Evolutionary conservation across 2,888 invertebrate species (phyloP).

Genomic region (Amorpha juglandis): DNA sequence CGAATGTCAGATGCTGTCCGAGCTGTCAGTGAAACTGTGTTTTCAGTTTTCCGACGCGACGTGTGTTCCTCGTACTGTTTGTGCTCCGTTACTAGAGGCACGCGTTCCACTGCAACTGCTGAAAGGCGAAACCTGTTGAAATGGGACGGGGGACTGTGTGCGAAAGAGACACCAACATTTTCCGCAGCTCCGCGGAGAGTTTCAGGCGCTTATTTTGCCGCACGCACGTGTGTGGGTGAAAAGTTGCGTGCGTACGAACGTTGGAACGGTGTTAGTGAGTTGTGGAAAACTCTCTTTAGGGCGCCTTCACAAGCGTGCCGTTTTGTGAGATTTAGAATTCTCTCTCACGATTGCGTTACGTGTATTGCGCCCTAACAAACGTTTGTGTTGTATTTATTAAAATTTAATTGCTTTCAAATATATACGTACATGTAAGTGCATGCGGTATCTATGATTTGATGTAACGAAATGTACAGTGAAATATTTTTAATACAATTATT

Average conservation of each 20-base stretch:
- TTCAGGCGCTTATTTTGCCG: constrained; percentile 79
- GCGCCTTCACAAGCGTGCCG: constrained; percentile 71
- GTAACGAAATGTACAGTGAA: neutral
- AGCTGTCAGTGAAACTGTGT: constrained; percentile 80
- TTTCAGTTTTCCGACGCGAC: constrained; percentile 74
- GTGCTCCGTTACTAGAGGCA: constrained; percentile 81
- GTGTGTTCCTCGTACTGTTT: constrained; percentile 79
- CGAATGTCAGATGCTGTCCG: constrained; percentile 75
- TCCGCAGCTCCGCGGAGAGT: constrained; percentile 53
- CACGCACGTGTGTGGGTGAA: constrained; percentile 75
- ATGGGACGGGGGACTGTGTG: constrained; percentile 73
- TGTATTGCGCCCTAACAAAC: constrained; percentile 14
- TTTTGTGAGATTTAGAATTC: constrained; percentile 65
- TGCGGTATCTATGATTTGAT: neutral
- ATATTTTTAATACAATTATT: neutral
- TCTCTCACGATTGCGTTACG: constrained; percentile 32
- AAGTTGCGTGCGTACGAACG: constrained; percentile 74
- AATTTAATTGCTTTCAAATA: neutral
- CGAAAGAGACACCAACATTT: constrained; percentile 58
- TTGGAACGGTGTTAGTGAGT: constrained; percentile 77
- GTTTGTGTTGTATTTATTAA: neutral
- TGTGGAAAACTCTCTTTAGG: constrained; percentile 82
- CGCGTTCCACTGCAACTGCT: constrained; percentile 79
- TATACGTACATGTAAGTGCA: neutral
- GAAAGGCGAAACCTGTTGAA: constrained; percentile 84